phyloP scores from a whole-genome alignment of 1,140 invertebrate species.

The Drosophila ficusphila region DNA sequence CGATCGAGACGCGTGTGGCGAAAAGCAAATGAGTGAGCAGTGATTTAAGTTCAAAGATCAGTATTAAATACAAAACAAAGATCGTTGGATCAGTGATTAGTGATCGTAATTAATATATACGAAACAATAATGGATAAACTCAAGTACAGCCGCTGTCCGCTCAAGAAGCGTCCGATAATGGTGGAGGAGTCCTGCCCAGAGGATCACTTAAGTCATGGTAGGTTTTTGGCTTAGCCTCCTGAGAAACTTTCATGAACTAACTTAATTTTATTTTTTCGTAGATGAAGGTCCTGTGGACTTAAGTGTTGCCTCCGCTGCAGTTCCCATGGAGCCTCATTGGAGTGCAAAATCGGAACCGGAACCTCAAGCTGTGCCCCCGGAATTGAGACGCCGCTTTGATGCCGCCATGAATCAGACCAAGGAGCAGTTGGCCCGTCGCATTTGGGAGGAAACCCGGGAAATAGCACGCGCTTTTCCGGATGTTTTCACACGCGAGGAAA shows the following conservation, averaged over 20 bases:
- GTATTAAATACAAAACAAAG: conserved; percentile 10
- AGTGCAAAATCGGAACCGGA: conserved; percentile 37
- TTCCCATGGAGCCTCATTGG: conserved; percentile 52
- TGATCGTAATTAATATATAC: background rate
- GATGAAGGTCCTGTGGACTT: conserved; percentile 81
- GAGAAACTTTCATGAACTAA: background rate
- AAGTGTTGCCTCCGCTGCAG: conserved; percentile 66
- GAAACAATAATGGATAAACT: conserved; percentile 71
- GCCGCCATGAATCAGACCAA: conserved; percentile 69
- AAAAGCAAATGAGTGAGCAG: conserved; percentile 33
- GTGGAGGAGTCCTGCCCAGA: conserved; percentile 80
- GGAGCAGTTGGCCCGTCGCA: conserved; percentile 75
- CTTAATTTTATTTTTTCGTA: background rate
- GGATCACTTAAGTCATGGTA: conserved; percentile 69
- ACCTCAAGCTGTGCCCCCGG: conserved; percentile 42
- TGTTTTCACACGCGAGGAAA: conserved; percentile 79
- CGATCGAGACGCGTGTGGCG: conserved; percentile 62
- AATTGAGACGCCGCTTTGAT: conserved; percentile 63
- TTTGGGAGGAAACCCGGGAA: conserved; percentile 80
- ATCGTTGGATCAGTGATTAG: conserved; percentile 21
- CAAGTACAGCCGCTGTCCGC: conserved; percentile 90
- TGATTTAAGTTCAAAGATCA: conserved; percentile 10
- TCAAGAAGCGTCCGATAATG: conserved; percentile 93
- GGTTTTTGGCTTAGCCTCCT: conserved; percentile 7
- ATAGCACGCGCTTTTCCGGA: conserved; percentile 79